phyloP scores from a whole-genome alignment of 2,113 vertebrate species.

The Labrus mixtus region DNA sequence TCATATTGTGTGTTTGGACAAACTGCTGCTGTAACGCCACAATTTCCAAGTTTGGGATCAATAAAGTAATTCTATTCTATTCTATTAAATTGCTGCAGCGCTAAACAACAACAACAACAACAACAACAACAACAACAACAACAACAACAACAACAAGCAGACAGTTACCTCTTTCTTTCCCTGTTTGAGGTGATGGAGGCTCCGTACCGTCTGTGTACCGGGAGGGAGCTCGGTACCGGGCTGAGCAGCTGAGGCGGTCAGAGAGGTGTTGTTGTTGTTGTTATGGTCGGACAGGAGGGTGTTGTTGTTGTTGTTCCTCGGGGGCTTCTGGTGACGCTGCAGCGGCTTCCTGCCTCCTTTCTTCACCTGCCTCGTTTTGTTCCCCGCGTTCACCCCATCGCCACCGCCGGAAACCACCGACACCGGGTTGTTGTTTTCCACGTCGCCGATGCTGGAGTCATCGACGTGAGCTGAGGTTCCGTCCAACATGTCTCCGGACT shows the following conservation, averaged over 20 bases:
- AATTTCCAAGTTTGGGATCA: too few species aligned
- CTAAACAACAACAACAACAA: not conserved
- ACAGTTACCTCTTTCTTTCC: conserved; percentile 73
- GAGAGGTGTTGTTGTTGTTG: conserved; percentile 58
- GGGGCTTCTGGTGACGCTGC: conserved; percentile 53
- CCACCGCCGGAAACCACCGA: not conserved
- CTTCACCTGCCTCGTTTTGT: conserved; percentile 65
- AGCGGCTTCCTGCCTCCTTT: conserved; percentile 71
- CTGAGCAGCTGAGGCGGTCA: not conserved
- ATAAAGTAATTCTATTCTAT: too few species aligned
- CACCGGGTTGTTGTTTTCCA: conserved; percentile 72
- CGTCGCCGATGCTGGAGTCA: conserved; percentile 64
- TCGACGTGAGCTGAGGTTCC: conserved; percentile 60
- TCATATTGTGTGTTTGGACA: too few species aligned
- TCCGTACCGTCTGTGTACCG: conserved; percentile 16
- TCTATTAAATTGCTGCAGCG: too few species aligned
- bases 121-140: not conserved
- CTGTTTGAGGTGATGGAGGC: conserved; percentile 59
- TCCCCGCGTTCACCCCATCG: conserved; percentile 53
- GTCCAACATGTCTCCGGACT: conserved; percentile 66
- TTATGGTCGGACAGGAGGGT: conserved; percentile 71
- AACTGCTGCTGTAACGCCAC: too few species aligned
- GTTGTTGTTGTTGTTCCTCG: conserved; percentile 42
- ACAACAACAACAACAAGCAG: not conserved
- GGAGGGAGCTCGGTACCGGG: conserved; percentile 19